These are phyloP conservation scores for Danionella dracula DNA, from an alignment of 2,797 vertebrate genomes.

Conservation along the genomic window DNA sequence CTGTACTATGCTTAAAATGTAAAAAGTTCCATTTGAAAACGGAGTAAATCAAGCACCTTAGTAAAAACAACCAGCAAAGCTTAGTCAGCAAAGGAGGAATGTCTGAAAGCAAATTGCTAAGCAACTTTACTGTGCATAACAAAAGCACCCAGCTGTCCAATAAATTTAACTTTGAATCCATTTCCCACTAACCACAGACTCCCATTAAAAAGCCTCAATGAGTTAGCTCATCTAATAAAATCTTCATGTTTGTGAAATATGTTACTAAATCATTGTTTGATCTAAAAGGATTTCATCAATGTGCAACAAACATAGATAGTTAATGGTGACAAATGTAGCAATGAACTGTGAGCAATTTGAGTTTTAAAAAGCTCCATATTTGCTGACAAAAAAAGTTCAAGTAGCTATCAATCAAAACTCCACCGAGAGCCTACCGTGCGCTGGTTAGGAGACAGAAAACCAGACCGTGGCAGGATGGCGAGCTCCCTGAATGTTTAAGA, in stretches of 20 bases:
- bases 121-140: slow-evolving; percentile 56
- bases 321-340: no score
- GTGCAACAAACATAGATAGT: no score
- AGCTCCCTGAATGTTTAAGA: no score
- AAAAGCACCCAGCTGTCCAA: slow-evolving; percentile 59
- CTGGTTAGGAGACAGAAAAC: no score
- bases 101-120: slow-evolving; percentile 49
- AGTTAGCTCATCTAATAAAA: slow-evolving; percentile 51
- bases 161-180: slow-evolving; percentile 54
- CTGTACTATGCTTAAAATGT: background rate
- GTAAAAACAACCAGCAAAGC: slow-evolving; percentile 59
- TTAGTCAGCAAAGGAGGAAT: slow-evolving; percentile 58
- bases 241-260: slow-evolving; percentile 53
- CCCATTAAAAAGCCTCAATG: slow-evolving; percentile 58
- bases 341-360: no score
- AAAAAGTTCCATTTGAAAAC: slow-evolving; percentile 23
- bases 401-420: no score
- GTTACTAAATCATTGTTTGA: slow-evolving; percentile 59
- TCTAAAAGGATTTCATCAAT: slow-evolving; percentile 63
- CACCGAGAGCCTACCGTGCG: no score
- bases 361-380: no score
- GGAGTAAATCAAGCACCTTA: slow-evolving; percentile 29
- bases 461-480: no score
- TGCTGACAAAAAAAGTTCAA: no score
- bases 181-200: slow-evolving; percentile 63